phyloP scores from a whole-genome alignment of 2,113 vertebrate genomes.

The Triplophysa dalaica region DNA sequence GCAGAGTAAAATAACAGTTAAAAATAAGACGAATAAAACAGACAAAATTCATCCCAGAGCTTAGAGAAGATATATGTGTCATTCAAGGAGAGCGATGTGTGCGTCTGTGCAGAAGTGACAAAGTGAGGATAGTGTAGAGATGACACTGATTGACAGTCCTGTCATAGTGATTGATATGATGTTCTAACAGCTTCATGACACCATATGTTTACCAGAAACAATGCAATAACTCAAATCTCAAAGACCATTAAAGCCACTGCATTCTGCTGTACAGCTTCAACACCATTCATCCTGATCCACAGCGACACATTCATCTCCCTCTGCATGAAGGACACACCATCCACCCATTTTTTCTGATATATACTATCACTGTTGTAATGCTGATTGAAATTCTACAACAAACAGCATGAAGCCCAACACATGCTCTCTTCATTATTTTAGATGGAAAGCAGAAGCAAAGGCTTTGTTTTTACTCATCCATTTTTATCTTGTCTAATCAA shows the following conservation, averaged over 20 bases:
- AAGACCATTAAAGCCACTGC: neutral
- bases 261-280: neutral
- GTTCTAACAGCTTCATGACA: slow-evolving; percentile 14
- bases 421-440: neutral
- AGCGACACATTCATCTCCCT: neutral
- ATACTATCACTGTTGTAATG: neutral
- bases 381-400: neutral
- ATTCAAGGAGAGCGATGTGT: neutral
- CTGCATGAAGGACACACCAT: neutral
- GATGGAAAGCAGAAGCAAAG: neutral
- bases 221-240: slow-evolving; percentile 24
- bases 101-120: slow-evolving; percentile 25
- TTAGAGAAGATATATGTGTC: neutral
- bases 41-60: neutral
- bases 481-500: no score
- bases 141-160: slow-evolving; percentile 16
- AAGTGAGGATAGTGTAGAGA: neutral
- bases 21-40: neutral
- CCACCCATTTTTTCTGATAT: neutral
- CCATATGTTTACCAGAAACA: slow-evolving; percentile 42
- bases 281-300: neutral
- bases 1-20: neutral
- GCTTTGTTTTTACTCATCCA: no score
- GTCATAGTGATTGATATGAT: slow-evolving; percentile 32
- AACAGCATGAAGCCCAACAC: neutral